A percentile compares a stretch with the other conserved stretches of the same genome.
These are phyloP conservation scores for Clavelina lepadiformis DNA, from an alignment of 23 tunicate species.

Conservation along the genomic window DNA sequence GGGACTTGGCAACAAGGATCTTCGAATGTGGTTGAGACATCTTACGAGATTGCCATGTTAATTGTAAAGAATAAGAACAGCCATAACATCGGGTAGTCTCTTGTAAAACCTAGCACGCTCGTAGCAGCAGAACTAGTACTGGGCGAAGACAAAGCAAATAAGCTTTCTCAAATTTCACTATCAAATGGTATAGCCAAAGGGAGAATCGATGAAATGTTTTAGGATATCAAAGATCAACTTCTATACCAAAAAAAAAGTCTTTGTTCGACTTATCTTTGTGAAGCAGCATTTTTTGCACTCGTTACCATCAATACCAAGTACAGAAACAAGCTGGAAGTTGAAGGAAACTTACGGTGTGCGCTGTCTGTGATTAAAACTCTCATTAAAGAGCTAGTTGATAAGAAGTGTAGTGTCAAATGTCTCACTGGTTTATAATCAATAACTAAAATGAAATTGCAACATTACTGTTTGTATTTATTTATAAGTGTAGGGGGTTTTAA, in stretches of 20 bases:
- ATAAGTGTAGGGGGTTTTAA: no score
- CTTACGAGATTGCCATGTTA: conserved; percentile 34
- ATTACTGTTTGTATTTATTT: no score
- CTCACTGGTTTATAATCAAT: no score
- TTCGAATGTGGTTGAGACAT: conserved; percentile 36
- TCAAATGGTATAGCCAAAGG: conserved; percentile 39
- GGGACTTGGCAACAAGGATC: conserved; percentile 29
- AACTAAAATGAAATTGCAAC: no score
- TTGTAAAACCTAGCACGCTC: conserved; percentile 28
- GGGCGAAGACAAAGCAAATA: conserved; percentile 46
- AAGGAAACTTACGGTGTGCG: conserved; percentile 20
- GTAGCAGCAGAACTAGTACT: conserved; percentile 50
- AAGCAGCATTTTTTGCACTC: conserved; percentile 23
- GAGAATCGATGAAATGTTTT: conserved; percentile 40
- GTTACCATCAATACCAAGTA: conserved; percentile 50
- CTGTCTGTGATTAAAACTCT: conserved; percentile 30
- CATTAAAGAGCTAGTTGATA: conserved; percentile 27
- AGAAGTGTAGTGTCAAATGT: no score
- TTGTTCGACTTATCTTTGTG: conserved; percentile 43
- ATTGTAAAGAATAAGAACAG: conserved; percentile 40
- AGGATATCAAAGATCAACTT: conserved; percentile 38
- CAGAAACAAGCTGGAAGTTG: conserved; percentile 42
- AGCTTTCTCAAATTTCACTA: conserved; percentile 47
- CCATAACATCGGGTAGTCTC: conserved; percentile 38
- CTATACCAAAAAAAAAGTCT: conserved; percentile 27